Percentiles rank a stretch among this genome's conserved stretches.
Evolutionary conservation across 2,797 vertebrate species (phyloP).

Genomic region (Botia kubotai): DNA sequence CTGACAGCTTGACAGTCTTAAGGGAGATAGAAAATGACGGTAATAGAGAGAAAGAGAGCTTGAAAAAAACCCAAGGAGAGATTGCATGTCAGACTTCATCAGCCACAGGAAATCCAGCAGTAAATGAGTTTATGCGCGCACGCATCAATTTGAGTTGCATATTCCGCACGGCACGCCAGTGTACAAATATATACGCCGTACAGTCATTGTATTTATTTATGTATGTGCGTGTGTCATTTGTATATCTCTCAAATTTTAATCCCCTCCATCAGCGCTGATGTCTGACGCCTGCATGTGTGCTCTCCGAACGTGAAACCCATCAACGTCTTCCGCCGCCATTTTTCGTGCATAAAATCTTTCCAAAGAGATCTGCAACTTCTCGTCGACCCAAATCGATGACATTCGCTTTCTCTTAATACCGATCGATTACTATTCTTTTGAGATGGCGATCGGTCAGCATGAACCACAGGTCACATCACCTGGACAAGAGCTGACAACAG

Average conservation of each 20-base stretch:
- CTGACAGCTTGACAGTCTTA: slow-evolving; percentile 61
- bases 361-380: slow-evolving; percentile 19
- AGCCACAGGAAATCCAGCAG: slow-evolving; percentile 67
- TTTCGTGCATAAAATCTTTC: not conserved
- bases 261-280: slow-evolving; percentile 2
- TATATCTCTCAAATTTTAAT: slow-evolving; percentile 26
- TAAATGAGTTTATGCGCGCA: slow-evolving; percentile 73
- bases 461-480: slow-evolving; percentile 40
- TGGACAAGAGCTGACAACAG: slow-evolving; percentile 40
- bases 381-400: slow-evolving; percentile 49
- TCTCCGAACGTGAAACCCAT: not conserved
- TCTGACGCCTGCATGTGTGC: not conserved
- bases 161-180: not conserved
- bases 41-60: slow-evolving; percentile 51
- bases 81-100: slow-evolving; percentile 71
- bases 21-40: slow-evolving; percentile 59
- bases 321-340: not conserved
- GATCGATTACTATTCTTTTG: slow-evolving; percentile 51
- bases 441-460: slow-evolving; percentile 41
- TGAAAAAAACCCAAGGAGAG: slow-evolving; percentile 56
- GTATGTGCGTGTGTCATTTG: not conserved
- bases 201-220: slow-evolving; percentile 26
- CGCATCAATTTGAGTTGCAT: slow-evolving; percentile 42
- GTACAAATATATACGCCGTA: slow-evolving; percentile 4
- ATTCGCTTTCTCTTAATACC: slow-evolving; percentile 40